Percentiles rank a stretch among this genome's conserved stretches.
These are phyloP conservation scores for Glyphotaelius pellucidus DNA, from an alignment of 2,888 invertebrate genomes.

Conservation along the genomic window DNA sequence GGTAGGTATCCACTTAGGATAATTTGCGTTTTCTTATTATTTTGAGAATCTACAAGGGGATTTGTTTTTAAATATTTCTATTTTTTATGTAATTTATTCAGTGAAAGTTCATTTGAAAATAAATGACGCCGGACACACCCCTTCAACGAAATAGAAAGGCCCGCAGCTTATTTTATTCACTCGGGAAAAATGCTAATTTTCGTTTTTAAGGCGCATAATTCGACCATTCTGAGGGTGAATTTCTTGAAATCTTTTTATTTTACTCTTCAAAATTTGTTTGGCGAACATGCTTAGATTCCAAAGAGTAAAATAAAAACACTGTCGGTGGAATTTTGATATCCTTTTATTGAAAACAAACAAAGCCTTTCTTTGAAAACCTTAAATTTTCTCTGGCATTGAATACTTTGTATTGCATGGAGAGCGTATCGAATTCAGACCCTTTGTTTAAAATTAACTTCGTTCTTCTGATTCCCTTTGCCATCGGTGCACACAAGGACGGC, in stretches of 20 bases:
- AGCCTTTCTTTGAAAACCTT: not conserved
- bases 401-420: not conserved
- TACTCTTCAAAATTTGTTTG: not conserved
- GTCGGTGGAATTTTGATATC: not conserved
- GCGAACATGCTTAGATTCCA: not conserved
- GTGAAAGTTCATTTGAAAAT: not conserved
- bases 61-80: not conserved
- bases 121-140: slow-evolving; percentile 10
- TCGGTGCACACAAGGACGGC: too few relatives aligned
- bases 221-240: slow-evolving; percentile 5
- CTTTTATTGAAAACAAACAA: not conserved
- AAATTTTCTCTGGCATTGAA: not conserved
- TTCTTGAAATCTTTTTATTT: slow-evolving; percentile 23
- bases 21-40: not conserved
- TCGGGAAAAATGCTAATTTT: not conserved
- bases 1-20: not conserved
- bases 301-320: not conserved
- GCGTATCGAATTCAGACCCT: not conserved
- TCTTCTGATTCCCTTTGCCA: too few relatives aligned
- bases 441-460: not conserved
- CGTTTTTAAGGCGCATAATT: slow-evolving; percentile 25
- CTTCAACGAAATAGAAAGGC: not conserved
- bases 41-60: not conserved
- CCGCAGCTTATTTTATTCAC: not conserved
- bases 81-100: slow-evolving; percentile 15